Conservation (phyloP, 1,140 invertebrate genomes). For the Diorhabda elongata region DNA sequence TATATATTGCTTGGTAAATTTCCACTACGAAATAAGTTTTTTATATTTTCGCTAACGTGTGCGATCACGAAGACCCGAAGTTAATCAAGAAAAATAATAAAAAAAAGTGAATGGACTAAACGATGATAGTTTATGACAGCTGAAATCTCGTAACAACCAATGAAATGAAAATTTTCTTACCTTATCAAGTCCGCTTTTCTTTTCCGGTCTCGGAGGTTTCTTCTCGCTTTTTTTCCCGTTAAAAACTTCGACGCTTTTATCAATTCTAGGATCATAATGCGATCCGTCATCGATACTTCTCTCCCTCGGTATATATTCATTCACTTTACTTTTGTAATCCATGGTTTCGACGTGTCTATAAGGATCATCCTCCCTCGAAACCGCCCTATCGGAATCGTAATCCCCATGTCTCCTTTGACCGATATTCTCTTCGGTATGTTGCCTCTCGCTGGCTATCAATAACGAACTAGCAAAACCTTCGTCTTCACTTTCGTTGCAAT, state of each 20-base stretch:
- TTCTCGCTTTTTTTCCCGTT: constrained; percentile 50
- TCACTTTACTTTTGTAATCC: constrained; percentile 44
- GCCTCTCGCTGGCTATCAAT: constrained; percentile 61
- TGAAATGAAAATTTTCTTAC: constrained; percentile 42
- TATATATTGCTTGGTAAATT: no score
- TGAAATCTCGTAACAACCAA: no score
- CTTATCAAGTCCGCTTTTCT: constrained; percentile 64
- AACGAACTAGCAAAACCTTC: constrained; percentile 60
- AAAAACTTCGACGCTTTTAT: constrained; percentile 52
- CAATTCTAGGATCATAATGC: constrained; percentile 56
- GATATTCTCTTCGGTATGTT: constrained; percentile 60
- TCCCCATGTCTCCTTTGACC: constrained; percentile 48
- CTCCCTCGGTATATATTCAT: constrained; percentile 58
- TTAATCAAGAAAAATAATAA: no score
- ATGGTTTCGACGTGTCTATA: constrained; percentile 30
- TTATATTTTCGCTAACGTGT: no score
- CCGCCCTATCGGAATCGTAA: constrained; percentile 41
- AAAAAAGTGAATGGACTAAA: no score
- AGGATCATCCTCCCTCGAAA: constrained; percentile 33
- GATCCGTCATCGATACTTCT: constrained; percentile 60
- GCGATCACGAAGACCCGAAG: no score
- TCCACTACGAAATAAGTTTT: no score
- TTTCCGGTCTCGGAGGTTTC: constrained; percentile 57
- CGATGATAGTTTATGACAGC: no score
- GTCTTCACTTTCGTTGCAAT: constrained; percentile 56